These are phyloP conservation scores for Ciconia boyciana DNA, from an alignment of 2,113 vertebrate species.

Conservation along the genomic window DNA sequence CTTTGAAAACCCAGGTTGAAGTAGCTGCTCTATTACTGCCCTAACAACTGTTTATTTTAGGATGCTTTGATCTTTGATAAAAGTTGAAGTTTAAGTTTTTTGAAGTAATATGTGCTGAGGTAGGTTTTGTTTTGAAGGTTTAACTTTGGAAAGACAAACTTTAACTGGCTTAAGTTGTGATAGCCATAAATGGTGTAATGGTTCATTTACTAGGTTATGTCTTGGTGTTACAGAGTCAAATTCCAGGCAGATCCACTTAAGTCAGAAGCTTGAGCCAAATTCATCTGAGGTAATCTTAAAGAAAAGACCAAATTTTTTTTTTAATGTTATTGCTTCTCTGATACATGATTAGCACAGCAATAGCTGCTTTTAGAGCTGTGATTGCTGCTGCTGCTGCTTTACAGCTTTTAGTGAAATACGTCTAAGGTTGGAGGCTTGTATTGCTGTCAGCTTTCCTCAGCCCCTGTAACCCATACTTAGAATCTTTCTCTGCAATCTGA, in stretches of 20 bases:
- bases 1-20: background rate
- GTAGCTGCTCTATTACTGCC: background rate
- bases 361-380: conserved; percentile 33
- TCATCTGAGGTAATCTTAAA: conserved; percentile 73
- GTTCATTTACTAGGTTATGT: conserved; percentile 62
- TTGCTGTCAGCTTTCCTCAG: conserved; percentile 9
- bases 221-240: conserved; percentile 69
- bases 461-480: background rate
- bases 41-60: background rate
- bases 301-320: conserved; percentile 33
- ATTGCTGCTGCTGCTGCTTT: conserved; percentile 57
- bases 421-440: background rate
- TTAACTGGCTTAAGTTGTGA: conserved; percentile 50
- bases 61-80: conserved; percentile 23
- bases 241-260: conserved; percentile 67
- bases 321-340: conserved; percentile 45
- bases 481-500: background rate
- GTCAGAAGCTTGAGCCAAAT: conserved; percentile 74
- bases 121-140: conserved; percentile 32
- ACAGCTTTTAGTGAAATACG: conserved; percentile 27
- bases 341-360: conserved; percentile 25
- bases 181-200: conserved; percentile 39
- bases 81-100: background rate
- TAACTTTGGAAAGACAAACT: conserved; percentile 40
- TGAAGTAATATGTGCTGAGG: background rate